phyloP scores from a whole-genome alignment of 2,113 vertebrate genomes.

The Pangasianodon hypophthalmus region DNA sequence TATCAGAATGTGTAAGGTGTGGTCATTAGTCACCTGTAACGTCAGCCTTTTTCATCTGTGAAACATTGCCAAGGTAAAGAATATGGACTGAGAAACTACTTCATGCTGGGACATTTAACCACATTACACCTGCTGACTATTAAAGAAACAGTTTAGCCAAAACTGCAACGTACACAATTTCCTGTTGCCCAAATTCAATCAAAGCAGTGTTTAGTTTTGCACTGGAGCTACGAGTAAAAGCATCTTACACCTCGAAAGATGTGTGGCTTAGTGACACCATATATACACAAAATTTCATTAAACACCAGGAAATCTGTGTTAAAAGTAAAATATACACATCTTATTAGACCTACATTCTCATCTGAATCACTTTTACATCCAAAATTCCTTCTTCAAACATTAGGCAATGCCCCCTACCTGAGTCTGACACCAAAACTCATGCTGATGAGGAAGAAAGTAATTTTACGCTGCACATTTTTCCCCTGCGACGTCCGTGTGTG shows the following conservation, averaged over 20 bases:
- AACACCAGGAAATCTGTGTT: not conserved
- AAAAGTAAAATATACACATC: not conserved
- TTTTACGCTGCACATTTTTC: not conserved
- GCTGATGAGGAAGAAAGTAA: not conserved
- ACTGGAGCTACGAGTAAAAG: not conserved
- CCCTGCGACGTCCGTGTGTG: not conserved
- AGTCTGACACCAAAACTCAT: not conserved
- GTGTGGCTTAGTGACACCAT: not conserved
- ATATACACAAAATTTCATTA: not conserved
- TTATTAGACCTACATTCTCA: not conserved
- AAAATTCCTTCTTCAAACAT: not conserved
- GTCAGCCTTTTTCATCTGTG: constrained; percentile 1
- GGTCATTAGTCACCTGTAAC: constrained; percentile 18
- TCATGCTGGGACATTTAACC: not conserved
- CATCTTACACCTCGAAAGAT: not conserved
- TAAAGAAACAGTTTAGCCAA: not conserved
- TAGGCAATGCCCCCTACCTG: not conserved
- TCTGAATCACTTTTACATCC: not conserved
- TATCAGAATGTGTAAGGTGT: not conserved
- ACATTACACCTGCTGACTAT: constrained; percentile 11
- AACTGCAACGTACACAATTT: not conserved
- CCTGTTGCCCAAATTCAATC: not conserved
- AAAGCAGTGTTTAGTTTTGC: not conserved
- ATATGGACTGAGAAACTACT: not conserved
- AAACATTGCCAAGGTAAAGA: constrained; percentile 10